Percentiles rank a stretch among this genome's conserved stretches.
Conservation (phyloP, 1,140 invertebrate species). For the Pinna nobilis region DNA sequence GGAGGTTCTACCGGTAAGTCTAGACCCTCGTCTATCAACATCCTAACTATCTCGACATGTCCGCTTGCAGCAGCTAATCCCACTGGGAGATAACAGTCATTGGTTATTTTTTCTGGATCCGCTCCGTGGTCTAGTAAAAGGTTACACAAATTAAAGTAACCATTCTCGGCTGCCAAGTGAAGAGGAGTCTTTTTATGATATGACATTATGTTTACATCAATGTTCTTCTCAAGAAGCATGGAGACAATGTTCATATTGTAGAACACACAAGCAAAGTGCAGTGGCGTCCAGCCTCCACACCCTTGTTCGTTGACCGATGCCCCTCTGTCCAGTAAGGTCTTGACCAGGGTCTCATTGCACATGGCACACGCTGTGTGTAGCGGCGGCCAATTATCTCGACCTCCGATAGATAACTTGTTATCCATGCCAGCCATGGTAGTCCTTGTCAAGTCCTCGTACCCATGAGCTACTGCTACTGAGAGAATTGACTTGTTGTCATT, state of each 20-base stretch:
- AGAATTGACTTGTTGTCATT: constrained; percentile 21
- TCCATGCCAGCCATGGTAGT: neutral
- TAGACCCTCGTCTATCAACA: constrained; percentile 18
- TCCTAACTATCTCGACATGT: constrained; percentile 22
- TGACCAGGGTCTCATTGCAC: constrained; percentile 16
- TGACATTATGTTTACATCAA: constrained; percentile 42
- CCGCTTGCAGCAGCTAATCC: constrained; percentile 23
- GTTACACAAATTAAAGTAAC: constrained; percentile 26
- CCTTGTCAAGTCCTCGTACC: constrained; percentile 16
- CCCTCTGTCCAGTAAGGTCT: constrained; percentile 17
- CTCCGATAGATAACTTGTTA: neutral
- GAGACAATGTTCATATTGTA: constrained; percentile 36
- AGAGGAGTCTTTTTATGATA: constrained; percentile 51
- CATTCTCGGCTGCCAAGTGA: constrained; percentile 51
- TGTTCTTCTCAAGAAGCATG: constrained; percentile 44
- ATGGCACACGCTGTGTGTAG: constrained; percentile 31
- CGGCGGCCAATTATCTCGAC: constrained; percentile 21
- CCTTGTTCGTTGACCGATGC: constrained; percentile 18
- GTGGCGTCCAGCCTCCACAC: constrained; percentile 35
- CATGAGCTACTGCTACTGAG: constrained; percentile 16
- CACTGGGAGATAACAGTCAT: constrained; percentile 23
- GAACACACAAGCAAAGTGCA: constrained; percentile 50
- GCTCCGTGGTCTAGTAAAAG: constrained; percentile 29
- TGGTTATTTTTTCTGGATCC: constrained; percentile 32
- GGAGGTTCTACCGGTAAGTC: constrained; percentile 9